Evolutionary conservation across 2,797 vertebrate species (phyloP), one percentile per base, ranked within the genome.

Genomic region (Cuculus canorus): DNA sequence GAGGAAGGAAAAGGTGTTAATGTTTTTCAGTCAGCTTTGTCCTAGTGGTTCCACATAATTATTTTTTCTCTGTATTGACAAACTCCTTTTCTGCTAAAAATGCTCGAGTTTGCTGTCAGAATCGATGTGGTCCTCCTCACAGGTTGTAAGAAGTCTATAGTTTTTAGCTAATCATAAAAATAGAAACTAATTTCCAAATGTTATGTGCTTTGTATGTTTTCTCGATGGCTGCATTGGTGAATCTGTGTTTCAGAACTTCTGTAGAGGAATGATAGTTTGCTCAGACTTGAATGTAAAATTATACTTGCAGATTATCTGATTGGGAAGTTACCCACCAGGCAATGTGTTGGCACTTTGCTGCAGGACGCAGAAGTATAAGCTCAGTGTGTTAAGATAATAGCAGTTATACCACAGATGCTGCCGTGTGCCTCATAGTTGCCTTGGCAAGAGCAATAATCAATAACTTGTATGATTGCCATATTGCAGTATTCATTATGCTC

Each of bases 1-100:
- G 70, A 95, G 87, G 88, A 96, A 95, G 88, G 88, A 96, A 90
- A 83, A 94, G 90, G 83, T 95, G 90, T 84, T 94, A 24, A 72
- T 86, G 60, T 93, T 96, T 94, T 95, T 90, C 77, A 83, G 83
- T 71, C 60, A 82, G 54, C 76, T 91, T 89, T 95, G 76, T 94
- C 76, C 89, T 47, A 77, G 59, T 3, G 15, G 59, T 88, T 86
- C 47, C 61, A 88, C 22, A 0, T 66, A 39, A 73, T 85, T 87
- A 21, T 82, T 91, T 94, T 90, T 86, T 73, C 23, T 57, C 43
- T 45, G 3, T 87, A 56, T 83, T 78, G 59, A 80, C 91, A 77
- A 69, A 87, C 57, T 81, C 33, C 30, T 85, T 68, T 86, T 85
- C 47, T 93, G 76, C n/a, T 25, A 63, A 30, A 73, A 71, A n/a